phyloP scores from a whole-genome alignment of 2,113 vertebrate species.

The Progne subis region DNA sequence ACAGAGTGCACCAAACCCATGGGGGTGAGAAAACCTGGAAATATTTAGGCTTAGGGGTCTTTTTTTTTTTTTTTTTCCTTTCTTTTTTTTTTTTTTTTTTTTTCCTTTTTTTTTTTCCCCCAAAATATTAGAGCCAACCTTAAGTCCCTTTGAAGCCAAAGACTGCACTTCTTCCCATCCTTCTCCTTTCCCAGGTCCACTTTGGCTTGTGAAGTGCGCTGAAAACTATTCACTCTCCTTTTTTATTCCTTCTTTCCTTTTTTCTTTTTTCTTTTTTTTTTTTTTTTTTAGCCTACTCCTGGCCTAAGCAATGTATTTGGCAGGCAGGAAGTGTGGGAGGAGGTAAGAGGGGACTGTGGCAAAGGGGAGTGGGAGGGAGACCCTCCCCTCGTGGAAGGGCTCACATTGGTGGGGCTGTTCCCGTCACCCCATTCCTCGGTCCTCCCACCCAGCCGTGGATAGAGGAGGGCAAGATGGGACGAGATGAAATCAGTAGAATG shows the following conservation, averaged over 20 bases:
- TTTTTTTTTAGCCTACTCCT: not conserved
- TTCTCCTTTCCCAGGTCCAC: not conserved
- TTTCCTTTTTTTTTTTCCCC: not conserved
- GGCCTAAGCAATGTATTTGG: not conserved
- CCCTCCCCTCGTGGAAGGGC: not conserved
- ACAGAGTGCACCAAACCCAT: accelerated
- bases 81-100: not conserved
- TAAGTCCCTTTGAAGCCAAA: not conserved
- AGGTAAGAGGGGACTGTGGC: not conserved
- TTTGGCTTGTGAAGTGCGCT: not conserved
- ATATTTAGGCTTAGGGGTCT: not conserved
- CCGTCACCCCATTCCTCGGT: accelerated
- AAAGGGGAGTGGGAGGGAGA: not conserved
- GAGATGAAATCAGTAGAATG: not conserved
- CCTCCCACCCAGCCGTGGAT: not conserved
- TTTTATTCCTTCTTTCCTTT: too few species aligned
- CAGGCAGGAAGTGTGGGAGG: not conserved
- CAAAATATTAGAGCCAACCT: not conserved
- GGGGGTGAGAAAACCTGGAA: not conserved
- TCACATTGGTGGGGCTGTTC: not conserved
- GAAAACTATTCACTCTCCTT: not conserved
- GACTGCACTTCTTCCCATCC: not conserved
- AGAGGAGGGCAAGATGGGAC: not conserved
- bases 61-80: not conserved
- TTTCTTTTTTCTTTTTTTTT: too few species aligned